Evolutionary conservation across 2,797 vertebrate genomes (phyloP), one percentile per base, ranked within the genome.

Genomic region (Semaprochilodus insignis): DNA sequence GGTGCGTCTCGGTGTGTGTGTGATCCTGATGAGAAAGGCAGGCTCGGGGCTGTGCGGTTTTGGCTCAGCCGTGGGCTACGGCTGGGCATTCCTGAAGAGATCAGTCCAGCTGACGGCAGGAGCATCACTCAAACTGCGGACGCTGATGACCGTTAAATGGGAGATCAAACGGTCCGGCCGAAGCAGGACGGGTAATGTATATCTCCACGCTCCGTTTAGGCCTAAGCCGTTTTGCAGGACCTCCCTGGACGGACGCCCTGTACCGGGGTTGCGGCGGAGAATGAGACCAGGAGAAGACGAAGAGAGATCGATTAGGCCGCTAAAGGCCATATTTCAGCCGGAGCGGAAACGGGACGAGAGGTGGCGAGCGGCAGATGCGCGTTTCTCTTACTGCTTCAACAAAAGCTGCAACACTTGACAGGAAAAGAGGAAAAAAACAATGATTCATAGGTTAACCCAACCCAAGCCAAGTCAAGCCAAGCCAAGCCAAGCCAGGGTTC

Each of bases 21-120:
- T 80, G 91, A 90, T 90, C 90, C 78, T 91, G 87, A 92, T 90
- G 90, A 81, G 87, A 87, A 90, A 89, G 85, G 89, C 92, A 93
- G 89, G 88, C 8, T 72, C 40, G 88, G 44, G 90, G 87, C 87
- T 55, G 63, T 66, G 63, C 14, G 63, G 63, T 66, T 66, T 66
- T 63, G 60, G 60, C 60, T 63, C 60, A 27, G 27, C 63, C 16
- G 6, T 2, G 63, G 63, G 27, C 63, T 17, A 34, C 78, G 77
- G 74, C 77, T 54, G 27, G 67, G 75, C 63, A 66, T 66, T 66
- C 27, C 63, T 66, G 27, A 19, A 19, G 63, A 66, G 27, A 66
- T 66, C 27, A 16, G 60, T 10, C 63, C 63, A 19, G 40, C 54
- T 77, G 80, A 80, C 83, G 72, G 74, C 1, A 77, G 77, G 83